These are phyloP conservation scores for Apteryx owenii DNA, from an alignment of 2,113 vertebrate species.

Conservation along the genomic window DNA sequence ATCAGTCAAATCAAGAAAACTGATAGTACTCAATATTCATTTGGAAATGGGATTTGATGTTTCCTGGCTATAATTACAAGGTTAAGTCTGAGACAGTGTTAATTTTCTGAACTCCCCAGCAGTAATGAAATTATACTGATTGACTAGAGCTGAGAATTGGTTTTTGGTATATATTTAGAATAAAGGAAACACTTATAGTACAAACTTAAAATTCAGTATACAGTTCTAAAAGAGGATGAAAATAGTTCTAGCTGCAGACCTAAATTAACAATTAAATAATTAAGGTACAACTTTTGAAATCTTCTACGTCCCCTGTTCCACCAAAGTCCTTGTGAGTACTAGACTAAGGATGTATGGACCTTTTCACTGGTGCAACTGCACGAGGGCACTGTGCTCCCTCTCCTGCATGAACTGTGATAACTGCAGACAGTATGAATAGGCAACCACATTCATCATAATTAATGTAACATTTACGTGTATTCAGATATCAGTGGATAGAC, in stretches of 20 bases:
- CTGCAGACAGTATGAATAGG: background rate
- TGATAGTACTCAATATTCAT: background rate
- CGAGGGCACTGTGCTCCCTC: background rate
- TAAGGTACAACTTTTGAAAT: background rate
- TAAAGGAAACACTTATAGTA: background rate
- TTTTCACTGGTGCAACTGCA: background rate
- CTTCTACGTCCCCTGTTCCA: background rate
- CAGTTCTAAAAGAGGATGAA: background rate
- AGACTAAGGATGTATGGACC: rapidly evolving
- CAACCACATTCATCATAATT: background rate
- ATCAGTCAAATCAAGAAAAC: background rate
- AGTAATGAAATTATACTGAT: background rate
- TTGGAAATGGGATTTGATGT: background rate
- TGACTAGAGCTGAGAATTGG: background rate
- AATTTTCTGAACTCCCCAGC: background rate
- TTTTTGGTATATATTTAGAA: background rate
- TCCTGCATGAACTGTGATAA: background rate
- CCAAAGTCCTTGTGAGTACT: background rate
- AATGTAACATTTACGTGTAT: background rate
- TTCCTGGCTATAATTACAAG: background rate
- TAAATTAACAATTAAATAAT: background rate
- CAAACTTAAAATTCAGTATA: background rate
- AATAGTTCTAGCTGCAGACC: background rate
- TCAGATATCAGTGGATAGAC: background rate
- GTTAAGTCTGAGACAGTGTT: background rate